phyloP scores from a whole-genome alignment of 2,113 vertebrate genomes.

The zebrafish (Danio rerio) region DNA sequence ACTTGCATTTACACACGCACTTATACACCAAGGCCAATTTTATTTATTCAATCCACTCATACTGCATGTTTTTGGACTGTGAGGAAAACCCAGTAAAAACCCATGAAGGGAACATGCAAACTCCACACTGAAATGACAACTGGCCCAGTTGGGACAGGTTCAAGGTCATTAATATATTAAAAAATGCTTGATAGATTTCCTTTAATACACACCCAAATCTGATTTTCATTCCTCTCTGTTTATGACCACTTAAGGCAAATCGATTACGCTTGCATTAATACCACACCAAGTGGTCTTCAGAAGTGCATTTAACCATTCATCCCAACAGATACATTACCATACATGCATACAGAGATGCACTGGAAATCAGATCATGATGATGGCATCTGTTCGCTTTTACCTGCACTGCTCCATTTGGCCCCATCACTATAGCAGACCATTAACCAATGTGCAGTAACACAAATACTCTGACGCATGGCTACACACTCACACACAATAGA shows the following conservation, averaged over 20 bases:
- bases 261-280: not conserved
- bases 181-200: too few species aligned
- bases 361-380: too few species aligned
- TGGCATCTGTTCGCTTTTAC: not conserved
- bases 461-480: slow-evolving; percentile 42
- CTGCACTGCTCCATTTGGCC: slow-evolving; percentile 26
- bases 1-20: too few species aligned
- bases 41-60: too few species aligned
- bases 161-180: too few species aligned
- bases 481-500: slow-evolving; percentile 33
- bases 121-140: not conserved
- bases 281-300: not conserved
- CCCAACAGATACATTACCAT: not conserved
- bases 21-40: too few species aligned
- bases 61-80: too few species aligned
- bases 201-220: not conserved
- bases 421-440: slow-evolving; percentile 23
- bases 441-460: slow-evolving; percentile 41
- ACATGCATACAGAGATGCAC: too few species aligned
- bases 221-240: not conserved
- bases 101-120: too few species aligned
- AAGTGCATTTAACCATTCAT: not conserved
- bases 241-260: not conserved
- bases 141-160: too few species aligned
- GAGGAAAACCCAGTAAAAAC: too few species aligned